Conservation (phyloP, 2,113 vertebrate species). For the Dermatemys mawii region DNA sequence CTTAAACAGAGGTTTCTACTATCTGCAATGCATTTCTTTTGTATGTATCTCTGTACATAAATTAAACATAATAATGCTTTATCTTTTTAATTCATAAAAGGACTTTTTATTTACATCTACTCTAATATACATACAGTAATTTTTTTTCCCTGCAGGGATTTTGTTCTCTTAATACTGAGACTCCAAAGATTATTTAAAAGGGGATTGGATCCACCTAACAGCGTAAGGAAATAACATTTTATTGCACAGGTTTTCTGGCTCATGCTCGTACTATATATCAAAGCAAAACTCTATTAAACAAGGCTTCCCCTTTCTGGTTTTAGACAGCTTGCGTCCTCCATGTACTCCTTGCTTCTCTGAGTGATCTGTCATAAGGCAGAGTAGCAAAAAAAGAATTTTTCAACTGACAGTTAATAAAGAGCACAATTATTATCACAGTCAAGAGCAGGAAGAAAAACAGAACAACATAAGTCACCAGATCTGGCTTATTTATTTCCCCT, state of each 20-base stretch:
- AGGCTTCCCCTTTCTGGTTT: not conserved
- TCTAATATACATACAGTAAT: not conserved
- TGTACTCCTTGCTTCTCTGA: constrained; percentile 92
- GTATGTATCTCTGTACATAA: not conserved
- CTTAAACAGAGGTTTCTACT: not conserved
- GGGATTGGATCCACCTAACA: not conserved
- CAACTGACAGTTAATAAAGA: constrained; percentile 98
- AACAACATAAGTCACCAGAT: constrained; percentile 93
- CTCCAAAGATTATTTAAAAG: not conserved
- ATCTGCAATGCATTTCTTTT: not conserved
- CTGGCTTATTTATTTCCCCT: constrained; percentile 91
- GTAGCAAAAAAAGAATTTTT: constrained; percentile 96
- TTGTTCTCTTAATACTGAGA: not conserved
- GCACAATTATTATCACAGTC: constrained; percentile 92
- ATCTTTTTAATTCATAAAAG: not conserved
- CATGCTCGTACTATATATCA: not conserved
- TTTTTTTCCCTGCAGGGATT: not conserved
- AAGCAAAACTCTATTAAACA: not conserved
- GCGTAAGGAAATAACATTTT: not conserved
- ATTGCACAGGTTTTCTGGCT: not conserved
- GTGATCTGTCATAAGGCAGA: constrained; percentile 96
- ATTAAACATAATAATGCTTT: not conserved
- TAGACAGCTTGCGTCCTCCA: constrained; percentile 88
- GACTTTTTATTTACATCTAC: constrained; percentile 64
- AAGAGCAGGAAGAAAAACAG: constrained; percentile 94